Conservation (phyloP, 2,797 vertebrate genomes). For the Liparis tanakae region DNA sequence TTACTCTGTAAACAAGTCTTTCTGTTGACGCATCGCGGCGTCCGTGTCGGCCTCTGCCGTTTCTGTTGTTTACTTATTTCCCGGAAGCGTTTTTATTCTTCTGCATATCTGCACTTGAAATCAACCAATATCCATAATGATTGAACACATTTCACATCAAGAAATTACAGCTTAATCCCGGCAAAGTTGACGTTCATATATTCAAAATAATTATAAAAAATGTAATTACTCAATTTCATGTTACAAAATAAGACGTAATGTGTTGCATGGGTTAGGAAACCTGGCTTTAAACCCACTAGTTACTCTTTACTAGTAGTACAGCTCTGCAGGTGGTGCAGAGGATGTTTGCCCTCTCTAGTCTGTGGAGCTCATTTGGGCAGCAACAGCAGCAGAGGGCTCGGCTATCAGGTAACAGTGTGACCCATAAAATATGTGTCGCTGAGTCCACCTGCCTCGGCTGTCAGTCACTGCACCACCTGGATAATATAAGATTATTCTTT, state of each 20-base stretch:
- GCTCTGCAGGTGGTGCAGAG: neutral
- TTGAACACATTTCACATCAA: neutral
- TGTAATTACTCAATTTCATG: neutral
- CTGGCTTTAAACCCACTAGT: neutral
- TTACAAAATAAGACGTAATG: neutral
- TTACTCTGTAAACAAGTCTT: neutral
- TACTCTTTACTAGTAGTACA: neutral
- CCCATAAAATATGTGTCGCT: constrained; percentile 40
- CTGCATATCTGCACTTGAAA: neutral
- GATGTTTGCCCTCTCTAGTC: neutral
- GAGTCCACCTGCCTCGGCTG: constrained; percentile 65
- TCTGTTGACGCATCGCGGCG: neutral
- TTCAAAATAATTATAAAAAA: neutral
- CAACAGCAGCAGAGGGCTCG: constrained; percentile 8
- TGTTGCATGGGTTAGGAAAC: neutral
- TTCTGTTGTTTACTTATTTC: neutral
- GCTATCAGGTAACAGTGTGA: constrained; percentile 61
- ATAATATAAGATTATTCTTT: too few species aligned
- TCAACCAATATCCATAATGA: neutral
- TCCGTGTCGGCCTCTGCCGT: neutral
- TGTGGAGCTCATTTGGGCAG: neutral
- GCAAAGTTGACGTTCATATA: neutral
- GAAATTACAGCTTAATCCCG: neutral
- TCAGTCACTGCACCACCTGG: constrained; percentile 62
- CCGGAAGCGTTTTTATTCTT: neutral